Percentiles rank a stretch among this genome's conserved stretches.
These are phyloP conservation scores for Aphaenogaster ashmeadi DNA, from an alignment of 1,140 invertebrate species.

Conservation along the genomic window DNA sequence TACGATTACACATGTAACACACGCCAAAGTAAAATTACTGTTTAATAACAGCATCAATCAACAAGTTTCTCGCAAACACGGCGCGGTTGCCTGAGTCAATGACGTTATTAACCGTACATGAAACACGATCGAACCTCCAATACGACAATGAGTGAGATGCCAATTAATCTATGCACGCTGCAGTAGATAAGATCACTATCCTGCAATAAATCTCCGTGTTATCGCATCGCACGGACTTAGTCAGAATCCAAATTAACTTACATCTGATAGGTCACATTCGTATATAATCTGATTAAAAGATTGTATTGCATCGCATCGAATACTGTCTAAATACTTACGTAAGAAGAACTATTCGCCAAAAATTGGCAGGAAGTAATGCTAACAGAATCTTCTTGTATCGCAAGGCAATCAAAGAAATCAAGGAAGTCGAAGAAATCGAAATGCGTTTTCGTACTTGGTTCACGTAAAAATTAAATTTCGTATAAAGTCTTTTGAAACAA, in stretches of 20 bases:
- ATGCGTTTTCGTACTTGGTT: not conserved
- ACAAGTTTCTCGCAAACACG: not conserved
- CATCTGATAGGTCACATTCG: not conserved
- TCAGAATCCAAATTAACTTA: constrained; percentile 9
- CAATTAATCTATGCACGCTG: constrained; percentile 17
- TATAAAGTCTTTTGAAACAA: constrained; percentile 19
- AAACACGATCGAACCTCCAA: not conserved
- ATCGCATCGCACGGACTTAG: not conserved
- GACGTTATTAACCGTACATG: not conserved
- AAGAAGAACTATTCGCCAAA: not conserved
- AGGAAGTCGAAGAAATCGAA: not conserved
- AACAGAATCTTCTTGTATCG: not conserved
- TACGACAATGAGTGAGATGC: not conserved
- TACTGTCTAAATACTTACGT: not conserved
- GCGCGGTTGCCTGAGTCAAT: not conserved
- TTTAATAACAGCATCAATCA: constrained; percentile 15
- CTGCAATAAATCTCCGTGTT: constrained; percentile 19
- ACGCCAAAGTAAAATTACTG: not conserved
- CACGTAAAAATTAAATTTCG: constrained; percentile 9
- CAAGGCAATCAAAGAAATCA: not conserved
- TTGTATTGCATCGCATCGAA: not conserved
- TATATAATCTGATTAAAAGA: constrained; percentile 26
- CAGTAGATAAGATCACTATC: constrained; percentile 16
- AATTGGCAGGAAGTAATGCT: not conserved
- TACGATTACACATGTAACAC: not conserved